Percentiles rank a stretch among this genome's conserved stretches.
Evolutionary conservation across 2,113 vertebrate species (phyloP).

Genomic region (Scophthalmus maximus): DNA sequence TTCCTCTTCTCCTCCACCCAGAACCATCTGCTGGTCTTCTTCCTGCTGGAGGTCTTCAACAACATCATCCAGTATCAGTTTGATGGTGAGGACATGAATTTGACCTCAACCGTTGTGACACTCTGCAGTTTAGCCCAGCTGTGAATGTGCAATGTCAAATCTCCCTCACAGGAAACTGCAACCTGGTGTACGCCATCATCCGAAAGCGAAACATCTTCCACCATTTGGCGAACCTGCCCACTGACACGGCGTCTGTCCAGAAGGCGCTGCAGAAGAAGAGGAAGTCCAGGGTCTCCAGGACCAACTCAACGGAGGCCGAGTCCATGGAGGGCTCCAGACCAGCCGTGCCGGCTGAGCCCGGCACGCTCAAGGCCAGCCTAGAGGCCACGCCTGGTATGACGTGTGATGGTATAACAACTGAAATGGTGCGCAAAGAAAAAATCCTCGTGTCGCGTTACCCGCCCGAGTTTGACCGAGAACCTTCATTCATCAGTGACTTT

Average conservation of each 20-base stretch:
- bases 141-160: no score
- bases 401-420: no score
- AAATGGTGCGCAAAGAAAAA: no score
- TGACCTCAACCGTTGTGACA: neutral
- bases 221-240: constrained; percentile 93
- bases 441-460: no score
- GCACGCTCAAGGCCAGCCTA: constrained; percentile 90
- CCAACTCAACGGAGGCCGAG: constrained; percentile 84
- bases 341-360: constrained; percentile 88
- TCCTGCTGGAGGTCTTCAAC: constrained; percentile 97
- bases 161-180: constrained; percentile 92
- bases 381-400: constrained; percentile 91
- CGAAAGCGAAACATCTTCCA: constrained; percentile 94
- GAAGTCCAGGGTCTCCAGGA: constrained; percentile 84
- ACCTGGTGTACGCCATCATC: constrained; percentile 95
- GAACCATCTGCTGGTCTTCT: constrained; percentile 97
- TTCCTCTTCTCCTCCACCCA: constrained; percentile 92
- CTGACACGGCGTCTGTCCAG: constrained; percentile 86
- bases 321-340: constrained; percentile 90
- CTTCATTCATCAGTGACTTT: no score
- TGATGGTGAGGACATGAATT: constrained; percentile 86
- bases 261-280: constrained; percentile 90
- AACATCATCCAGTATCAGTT: constrained; percentile 99
- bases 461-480: no score
- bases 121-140: no score